Base-by-base conservation (phyloP, 2,113 vertebrate species). In the Thinocorus orbignyianus region DNA sequence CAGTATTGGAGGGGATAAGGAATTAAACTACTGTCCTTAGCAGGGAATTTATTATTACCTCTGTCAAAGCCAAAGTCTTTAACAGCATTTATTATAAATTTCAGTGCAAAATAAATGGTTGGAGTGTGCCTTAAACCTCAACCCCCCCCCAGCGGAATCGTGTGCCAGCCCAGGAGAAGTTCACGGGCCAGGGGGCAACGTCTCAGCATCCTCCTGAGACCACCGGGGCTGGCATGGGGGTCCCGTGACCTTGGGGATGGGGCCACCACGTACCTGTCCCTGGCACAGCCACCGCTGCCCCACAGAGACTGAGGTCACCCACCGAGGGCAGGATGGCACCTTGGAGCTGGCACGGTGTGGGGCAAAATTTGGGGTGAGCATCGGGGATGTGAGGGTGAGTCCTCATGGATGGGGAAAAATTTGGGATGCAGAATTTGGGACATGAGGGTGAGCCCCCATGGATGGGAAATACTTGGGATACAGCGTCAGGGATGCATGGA, bases 21-120 rank as follows among this genome's bases (percentile, higher is more conserved):
- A 98, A 98, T 98, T 98, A 97, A 98, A 98, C 95, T 96, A 97
- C 98, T 97, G 39, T 97, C 97, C 98, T 98, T 98, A 98, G 93
- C 97, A 84, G 86, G 97, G 97, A 97, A 98, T 98, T 98, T 98
- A 98, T 98, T 98, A 98, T 98, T 98, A 98, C 97, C 97, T 97
- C 97, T 98, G 98, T 98, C 98, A 98, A 97, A 97, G 97, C 97
- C 66, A n/a, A 97, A 97, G 97, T 18, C 97, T 97, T 98, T 97
- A 98, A 93, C 96, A 86, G 97, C 97, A 82, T 97, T 98, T 97
- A 95, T 97, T 98, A 98, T 97, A 96, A 96, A 97, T 98, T 93
- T 97, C 97, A 76, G 91, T 49, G 80, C 72, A 95, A 97, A 97
- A 97, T 95, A 97, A 98, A 97, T 97, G 94, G 90, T 71, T 61